Evolutionary conservation across 2,113 vertebrate genomes (phyloP).

Genomic region (Gallinago jamesoni): DNA sequence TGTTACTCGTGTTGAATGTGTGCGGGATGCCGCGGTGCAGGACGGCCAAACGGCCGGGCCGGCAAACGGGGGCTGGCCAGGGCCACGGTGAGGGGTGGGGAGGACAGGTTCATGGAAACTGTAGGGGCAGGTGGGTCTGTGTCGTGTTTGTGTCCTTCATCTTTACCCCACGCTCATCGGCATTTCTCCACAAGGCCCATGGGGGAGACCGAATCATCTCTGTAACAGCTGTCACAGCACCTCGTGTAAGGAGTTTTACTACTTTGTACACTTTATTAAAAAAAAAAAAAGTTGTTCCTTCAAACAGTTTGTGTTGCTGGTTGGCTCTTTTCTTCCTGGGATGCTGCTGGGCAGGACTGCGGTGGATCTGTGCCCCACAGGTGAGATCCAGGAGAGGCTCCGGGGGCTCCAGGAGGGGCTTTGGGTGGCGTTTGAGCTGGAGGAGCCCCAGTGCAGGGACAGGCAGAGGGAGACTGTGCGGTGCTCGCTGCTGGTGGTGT

Average conservation of each 20-base stretch:
- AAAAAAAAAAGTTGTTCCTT: constrained; percentile 26
- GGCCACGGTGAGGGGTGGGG: not conserved
- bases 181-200: not conserved
- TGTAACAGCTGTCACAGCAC: constrained; percentile 50
- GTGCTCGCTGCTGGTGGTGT: accelerated
- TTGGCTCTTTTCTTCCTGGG: not conserved
- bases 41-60: not conserved
- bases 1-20: constrained; percentile 68
- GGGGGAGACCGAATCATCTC: constrained; percentile 12
- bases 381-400: too few relatives aligned
- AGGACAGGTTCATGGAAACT: constrained; percentile 9
- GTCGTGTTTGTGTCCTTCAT: constrained; percentile 29
- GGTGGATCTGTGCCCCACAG: accelerated
- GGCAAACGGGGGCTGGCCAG: not conserved
- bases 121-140: constrained; percentile 26
- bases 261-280: constrained; percentile 74
- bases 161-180: not conserved
- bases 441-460: not conserved
- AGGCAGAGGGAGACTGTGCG: accelerated
- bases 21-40: constrained; percentile 62
- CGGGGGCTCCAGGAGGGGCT: not conserved
- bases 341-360: not conserved
- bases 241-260: constrained; percentile 59
- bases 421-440: not conserved
- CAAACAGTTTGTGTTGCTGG: not conserved